These are phyloP conservation scores for Eustalomyia histrio DNA, from an alignment of 2,888 invertebrate species.

Conservation along the genomic window DNA sequence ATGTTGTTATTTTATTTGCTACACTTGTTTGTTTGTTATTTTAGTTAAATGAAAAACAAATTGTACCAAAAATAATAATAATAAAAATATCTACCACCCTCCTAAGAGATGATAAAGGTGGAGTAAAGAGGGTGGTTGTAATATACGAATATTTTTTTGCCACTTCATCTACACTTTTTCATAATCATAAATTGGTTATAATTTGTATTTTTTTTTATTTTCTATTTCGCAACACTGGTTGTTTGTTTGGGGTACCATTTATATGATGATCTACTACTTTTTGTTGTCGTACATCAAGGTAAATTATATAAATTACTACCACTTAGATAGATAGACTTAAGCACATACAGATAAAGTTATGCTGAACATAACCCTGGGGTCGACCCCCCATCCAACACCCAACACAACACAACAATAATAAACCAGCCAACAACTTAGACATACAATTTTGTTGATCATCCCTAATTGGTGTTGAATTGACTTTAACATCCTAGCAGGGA, in stretches of 20 bases:
- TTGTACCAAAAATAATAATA: neutral
- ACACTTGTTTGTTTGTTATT: slow-evolving; percentile 51
- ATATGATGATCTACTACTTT: slow-evolving; percentile 71
- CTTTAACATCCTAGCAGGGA: slow-evolving; percentile 67
- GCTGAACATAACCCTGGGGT: slow-evolving; percentile 54
- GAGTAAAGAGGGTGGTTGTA: slow-evolving; percentile 39
- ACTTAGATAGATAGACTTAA: slow-evolving; percentile 26
- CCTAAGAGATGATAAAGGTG: neutral
- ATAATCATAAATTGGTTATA: slow-evolving; percentile 76
- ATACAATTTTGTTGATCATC: slow-evolving; percentile 73
- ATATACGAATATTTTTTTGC: slow-evolving; percentile 43
- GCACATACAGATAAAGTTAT: slow-evolving; percentile 24
- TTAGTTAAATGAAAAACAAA: neutral
- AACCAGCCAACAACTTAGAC: neutral
- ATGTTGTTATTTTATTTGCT: slow-evolving; percentile 50
- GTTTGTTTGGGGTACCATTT: slow-evolving; percentile 68
- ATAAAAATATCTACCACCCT: neutral
- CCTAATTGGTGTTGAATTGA: slow-evolving; percentile 80
- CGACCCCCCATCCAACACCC: no score
- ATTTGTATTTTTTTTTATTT: slow-evolving; percentile 69
- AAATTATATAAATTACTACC: slow-evolving; percentile 57
- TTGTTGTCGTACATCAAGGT: slow-evolving; percentile 44
- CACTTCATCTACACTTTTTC: slow-evolving; percentile 69
- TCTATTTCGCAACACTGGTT: slow-evolving; percentile 18
- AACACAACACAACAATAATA: slow-evolving; percentile 35